These are phyloP conservation scores for Anadara kagoshimensis DNA, from an alignment of 1,140 invertebrate genomes.

Conservation along the genomic window DNA sequence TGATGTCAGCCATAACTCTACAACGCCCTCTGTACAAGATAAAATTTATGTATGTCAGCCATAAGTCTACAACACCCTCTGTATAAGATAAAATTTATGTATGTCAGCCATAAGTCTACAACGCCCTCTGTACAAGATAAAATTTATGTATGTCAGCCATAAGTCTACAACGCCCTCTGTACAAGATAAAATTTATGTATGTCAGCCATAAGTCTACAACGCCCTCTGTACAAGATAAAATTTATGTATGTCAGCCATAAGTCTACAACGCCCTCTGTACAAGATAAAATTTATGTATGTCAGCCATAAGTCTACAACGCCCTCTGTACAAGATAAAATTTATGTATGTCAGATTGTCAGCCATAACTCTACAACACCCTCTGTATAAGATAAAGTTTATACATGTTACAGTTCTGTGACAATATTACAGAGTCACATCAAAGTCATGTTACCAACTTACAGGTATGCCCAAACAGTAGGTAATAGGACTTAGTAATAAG, in stretches of 20 bases:
- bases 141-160: constrained; percentile 93
- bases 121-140: constrained; percentile 87
- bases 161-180: constrained; percentile 95
- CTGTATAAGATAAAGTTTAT: constrained; percentile 77
- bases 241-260: constrained; percentile 97
- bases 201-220: constrained; percentile 99
- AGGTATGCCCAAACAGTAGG: no score
- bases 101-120: constrained; percentile 98
- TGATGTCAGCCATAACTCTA: constrained; percentile 98
- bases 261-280: constrained; percentile 94
- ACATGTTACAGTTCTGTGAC: no score
- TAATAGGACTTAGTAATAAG: no score
- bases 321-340: constrained; percentile 82
- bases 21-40: constrained; percentile 88
- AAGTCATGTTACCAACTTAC: no score
- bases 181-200: constrained; percentile 76
- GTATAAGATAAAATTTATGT: constrained; percentile 73
- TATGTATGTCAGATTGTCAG: constrained; percentile 81
- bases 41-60: constrained; percentile 76
- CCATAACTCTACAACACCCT: constrained; percentile 98
- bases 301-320: constrained; percentile 97
- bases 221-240: constrained; percentile 83
- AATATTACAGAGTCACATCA: no score
- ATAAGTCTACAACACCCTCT: constrained; percentile 97
- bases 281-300: constrained; percentile 80